Conservation (phyloP, 2,888 invertebrate species). For the Petrophora chlorosata region DNA sequence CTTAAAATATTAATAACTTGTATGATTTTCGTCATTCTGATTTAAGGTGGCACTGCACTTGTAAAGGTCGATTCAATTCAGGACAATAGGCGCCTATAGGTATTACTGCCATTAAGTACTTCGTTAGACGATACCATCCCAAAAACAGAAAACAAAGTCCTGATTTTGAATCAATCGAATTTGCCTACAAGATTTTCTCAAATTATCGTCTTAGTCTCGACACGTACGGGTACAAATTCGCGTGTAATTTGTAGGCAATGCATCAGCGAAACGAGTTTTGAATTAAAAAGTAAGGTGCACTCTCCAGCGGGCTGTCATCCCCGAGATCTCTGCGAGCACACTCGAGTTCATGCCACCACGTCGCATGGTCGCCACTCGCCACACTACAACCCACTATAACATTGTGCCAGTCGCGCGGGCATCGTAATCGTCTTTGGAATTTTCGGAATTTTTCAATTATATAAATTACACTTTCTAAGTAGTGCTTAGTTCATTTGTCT, state of each 20-base stretch:
- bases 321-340: conserved; percentile 49
- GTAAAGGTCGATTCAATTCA: too few species aligned
- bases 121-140: too few species aligned
- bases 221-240: conserved; percentile 27
- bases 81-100: too few species aligned
- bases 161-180: conserved; percentile 2
- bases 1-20: too few species aligned
- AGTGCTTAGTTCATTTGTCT: conserved; percentile 49
- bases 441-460: conserved; percentile 65
- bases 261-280: conserved; percentile 48
- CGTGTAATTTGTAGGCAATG: conserved; percentile 42
- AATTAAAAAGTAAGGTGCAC: conserved; percentile 68
- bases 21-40: too few species aligned
- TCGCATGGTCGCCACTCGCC: conserved; percentile 63
- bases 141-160: conserved; percentile 1
- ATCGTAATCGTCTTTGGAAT: conserved; percentile 34
- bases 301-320: conserved; percentile 57
- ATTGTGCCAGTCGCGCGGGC: conserved; percentile 3
- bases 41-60: too few species aligned
- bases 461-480: conserved; percentile 61
- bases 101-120: too few species aligned
- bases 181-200: neutral
- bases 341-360: conserved; percentile 64
- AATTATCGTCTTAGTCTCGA: conserved; percentile 1
- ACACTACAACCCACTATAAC: neutral